These are phyloP conservation scores for Conger conger DNA, from an alignment of 2,113 vertebrate species.

Conservation along the genomic window DNA sequence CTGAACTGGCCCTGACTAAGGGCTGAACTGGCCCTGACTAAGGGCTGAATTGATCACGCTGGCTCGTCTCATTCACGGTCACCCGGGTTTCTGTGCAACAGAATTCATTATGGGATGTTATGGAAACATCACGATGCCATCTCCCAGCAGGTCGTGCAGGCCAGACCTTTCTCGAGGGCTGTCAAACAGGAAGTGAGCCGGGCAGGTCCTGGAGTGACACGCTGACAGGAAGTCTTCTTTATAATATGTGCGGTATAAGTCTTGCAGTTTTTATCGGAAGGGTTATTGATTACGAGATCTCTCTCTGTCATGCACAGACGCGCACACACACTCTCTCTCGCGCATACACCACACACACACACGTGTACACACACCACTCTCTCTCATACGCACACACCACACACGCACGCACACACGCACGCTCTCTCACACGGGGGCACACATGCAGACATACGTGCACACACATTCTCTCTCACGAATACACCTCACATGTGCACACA, in stretches of 20 bases:
- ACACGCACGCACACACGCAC: not conserved
- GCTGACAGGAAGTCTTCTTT: not conserved
- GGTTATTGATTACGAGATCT: conserved; percentile 3
- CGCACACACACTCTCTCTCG: not conserved
- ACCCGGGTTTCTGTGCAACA: not conserved
- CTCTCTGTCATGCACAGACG: too few relatives aligned
- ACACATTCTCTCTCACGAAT: not conserved
- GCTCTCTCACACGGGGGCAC: too few relatives aligned
- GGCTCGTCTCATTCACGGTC: not conserved
- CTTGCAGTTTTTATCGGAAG: conserved; percentile 25
- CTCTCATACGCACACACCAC: not conserved
- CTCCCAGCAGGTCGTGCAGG: not conserved
- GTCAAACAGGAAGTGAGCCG: conserved; percentile 1
- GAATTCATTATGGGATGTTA: conserved; percentile 14
- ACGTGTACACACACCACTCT: not conserved
- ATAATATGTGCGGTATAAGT: not conserved
- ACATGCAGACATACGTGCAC: not conserved
- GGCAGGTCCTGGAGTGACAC: conserved; percentile 20
- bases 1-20: not conserved
- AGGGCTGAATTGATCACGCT: not conserved
- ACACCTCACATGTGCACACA: not conserved
- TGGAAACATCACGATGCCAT: not conserved
- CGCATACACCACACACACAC: not conserved
- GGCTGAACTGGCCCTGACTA: not conserved
- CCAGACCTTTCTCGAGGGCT: not conserved